phyloP scores from a whole-genome alignment of 1,140 invertebrate genomes.

The Drosophila yakuba region DNA sequence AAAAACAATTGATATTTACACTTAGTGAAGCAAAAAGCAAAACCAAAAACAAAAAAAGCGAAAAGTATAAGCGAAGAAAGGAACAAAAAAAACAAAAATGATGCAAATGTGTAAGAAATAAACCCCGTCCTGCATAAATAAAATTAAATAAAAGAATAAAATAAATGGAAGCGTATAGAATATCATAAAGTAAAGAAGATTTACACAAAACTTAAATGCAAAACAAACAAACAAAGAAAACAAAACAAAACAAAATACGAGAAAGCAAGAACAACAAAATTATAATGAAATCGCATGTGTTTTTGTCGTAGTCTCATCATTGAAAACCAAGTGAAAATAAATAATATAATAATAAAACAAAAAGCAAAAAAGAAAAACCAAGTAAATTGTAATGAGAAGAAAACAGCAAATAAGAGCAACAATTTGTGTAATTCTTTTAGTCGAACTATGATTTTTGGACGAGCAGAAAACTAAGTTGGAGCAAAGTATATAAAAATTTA shows the following conservation, averaged over 20 bases:
- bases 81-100: slow-evolving; percentile 56
- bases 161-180: slow-evolving; percentile 65
- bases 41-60: slow-evolving; percentile 56
- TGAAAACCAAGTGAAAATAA: slow-evolving; percentile 36
- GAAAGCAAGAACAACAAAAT: slow-evolving; percentile 49
- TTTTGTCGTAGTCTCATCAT: slow-evolving; percentile 69
- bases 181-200: slow-evolving; percentile 75
- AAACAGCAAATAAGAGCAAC: slow-evolving; percentile 37
- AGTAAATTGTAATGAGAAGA: slow-evolving; percentile 36
- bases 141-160: slow-evolving; percentile 78
- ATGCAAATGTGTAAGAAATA: slow-evolving; percentile 84
- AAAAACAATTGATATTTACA: slow-evolving; percentile 82
- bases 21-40: slow-evolving; percentile 76
- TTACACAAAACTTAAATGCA: slow-evolving; percentile 72
- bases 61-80: slow-evolving; percentile 47
- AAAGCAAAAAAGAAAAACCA: slow-evolving; percentile 31
- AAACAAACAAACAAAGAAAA: slow-evolving; percentile 8
- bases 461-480: slow-evolving; percentile 40
- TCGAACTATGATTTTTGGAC: slow-evolving; percentile 76
- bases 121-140: slow-evolving; percentile 84
- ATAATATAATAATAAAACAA: slow-evolving; percentile 10
- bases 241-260: slow-evolving; percentile 26
- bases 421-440: slow-evolving; percentile 75
- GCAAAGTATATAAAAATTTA: slow-evolving; percentile 67
- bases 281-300: slow-evolving; percentile 63